phyloP scores from a whole-genome alignment of 2,888 invertebrate species.

The Philonicus albiceps region DNA sequence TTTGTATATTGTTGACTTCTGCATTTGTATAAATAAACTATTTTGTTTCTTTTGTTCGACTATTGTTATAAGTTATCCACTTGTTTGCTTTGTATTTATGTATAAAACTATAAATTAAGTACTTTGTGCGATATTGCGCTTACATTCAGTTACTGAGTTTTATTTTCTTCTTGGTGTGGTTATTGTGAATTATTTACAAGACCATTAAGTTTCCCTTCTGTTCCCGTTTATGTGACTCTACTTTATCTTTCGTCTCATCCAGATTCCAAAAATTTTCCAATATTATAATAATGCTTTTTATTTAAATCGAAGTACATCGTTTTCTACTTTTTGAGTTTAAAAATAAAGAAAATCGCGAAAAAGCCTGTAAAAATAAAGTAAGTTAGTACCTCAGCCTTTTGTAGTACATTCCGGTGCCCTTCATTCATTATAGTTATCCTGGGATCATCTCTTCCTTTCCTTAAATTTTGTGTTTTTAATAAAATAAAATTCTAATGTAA shows the following conservation, averaged over 20 bases:
- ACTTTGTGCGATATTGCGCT: conserved; percentile 38
- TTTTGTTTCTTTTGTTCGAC: conserved; percentile 22
- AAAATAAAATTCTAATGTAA: neutral
- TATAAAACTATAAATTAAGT: conserved; percentile 42
- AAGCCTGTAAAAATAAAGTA: neutral
- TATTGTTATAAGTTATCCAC: conserved; percentile 37
- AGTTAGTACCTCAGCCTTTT: neutral
- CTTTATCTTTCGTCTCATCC: neutral
- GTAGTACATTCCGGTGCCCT: neutral
- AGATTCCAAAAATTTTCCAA: neutral
- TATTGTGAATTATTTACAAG: conserved; percentile 15
- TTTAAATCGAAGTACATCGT: neutral
- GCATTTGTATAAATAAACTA: conserved; percentile 37
- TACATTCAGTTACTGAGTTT: conserved; percentile 35
- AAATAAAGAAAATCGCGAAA: neutral
- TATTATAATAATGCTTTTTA: neutral
- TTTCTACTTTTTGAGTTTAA: neutral
- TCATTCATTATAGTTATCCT: neutral
- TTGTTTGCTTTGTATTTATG: conserved; percentile 30
- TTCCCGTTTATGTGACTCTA: neutral
- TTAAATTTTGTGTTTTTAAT: neutral
- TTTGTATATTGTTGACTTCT: conserved; percentile 33
- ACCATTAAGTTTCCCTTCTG: neutral
- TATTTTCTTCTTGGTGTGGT: neutral
- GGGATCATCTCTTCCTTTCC: neutral